A percentile compares a stretch with the other conserved stretches of the same genome.
Evolutionary conservation across 2,888 invertebrate genomes (phyloP).

Genomic region (Drosophila paramelanica): DNA sequence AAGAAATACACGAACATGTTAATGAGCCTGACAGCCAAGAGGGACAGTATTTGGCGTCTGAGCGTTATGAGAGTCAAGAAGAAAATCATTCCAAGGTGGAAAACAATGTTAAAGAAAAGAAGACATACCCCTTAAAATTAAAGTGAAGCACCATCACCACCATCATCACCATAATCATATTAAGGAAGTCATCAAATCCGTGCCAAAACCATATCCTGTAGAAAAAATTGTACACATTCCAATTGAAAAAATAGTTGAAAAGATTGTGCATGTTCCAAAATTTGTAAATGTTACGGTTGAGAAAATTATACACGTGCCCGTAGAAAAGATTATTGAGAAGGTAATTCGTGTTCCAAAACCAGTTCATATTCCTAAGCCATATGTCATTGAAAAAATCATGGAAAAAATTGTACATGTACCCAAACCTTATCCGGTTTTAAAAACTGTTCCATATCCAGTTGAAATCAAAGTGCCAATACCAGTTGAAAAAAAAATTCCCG

Average conservation of each 20-base stretch:
- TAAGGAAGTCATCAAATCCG: slow-evolving; percentile 87
- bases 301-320: slow-evolving; percentile 84
- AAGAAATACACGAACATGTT: slow-evolving; percentile 83
- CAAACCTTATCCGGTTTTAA: slow-evolving; percentile 74
- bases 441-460: slow-evolving; percentile 63
- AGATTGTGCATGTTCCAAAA: slow-evolving; percentile 85
- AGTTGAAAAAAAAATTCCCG: slow-evolving; percentile 72
- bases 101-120: slow-evolving; percentile 21
- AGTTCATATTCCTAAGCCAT: slow-evolving; percentile 86
- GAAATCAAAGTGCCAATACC: slow-evolving; percentile 83
- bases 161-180: slow-evolving; percentile 89
- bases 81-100: slow-evolving; percentile 45
- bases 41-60: slow-evolving; percentile 56
- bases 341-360: slow-evolving; percentile 86
- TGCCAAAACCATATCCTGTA: slow-evolving; percentile 86
- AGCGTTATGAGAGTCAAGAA: slow-evolving; percentile 60
- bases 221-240: slow-evolving; percentile 85
- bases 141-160: slow-evolving; percentile 87
- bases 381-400: slow-evolving; percentile 86
- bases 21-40: slow-evolving; percentile 51
- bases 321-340: slow-evolving; percentile 85
- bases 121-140: slow-evolving; percentile 69
- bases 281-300: slow-evolving; percentile 87
- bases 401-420: slow-evolving; percentile 86
- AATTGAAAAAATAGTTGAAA: slow-evolving; percentile 85